Base-by-base conservation (phyloP, 2,888 invertebrate genomes). In the Matsumyia berberina region DNA sequence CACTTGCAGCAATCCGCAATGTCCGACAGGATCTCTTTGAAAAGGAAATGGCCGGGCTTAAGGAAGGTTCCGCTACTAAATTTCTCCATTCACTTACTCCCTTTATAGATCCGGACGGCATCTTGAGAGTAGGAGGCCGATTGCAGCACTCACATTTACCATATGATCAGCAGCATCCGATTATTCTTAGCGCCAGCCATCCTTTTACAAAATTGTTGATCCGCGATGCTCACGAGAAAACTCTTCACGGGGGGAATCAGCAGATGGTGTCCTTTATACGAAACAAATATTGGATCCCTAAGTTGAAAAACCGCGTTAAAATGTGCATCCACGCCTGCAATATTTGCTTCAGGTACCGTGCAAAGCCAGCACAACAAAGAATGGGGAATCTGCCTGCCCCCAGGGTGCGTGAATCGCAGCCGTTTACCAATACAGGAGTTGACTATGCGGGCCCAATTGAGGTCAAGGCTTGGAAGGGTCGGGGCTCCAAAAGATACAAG, bases 361-460 rank as follows among this genome's bases (percentile, higher is more conserved):
- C 31, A 12, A 31, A 62, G 12, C 5, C 46, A 0, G 29, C 8
- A 6, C 11, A 37, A 42, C 67, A 76, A 55, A 11, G 49, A 0
- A 77, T 82, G 76, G 82, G 86, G 5, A 72, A 88, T 9, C 17
- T 81, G 4, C 81, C 67, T 4, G 12, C 19, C 0, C 11, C 44
- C 29, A 24, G 74, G 12, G 46, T 86, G n/a, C 31, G 33, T 6
- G 0, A 29, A 5, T 29, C 29, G 5, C 44, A 31, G 4, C 87
- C 86, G 9, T 86, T 87, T 35, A 11, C 42, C 6, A 53, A 49
- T n/a, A 64, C 70, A 4, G 86, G 86, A 5, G 62, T 85, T 0
- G 87, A 87, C 53, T 87, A 73, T 42, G 80, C 62, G 12, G 87
- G 87, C 33, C 86, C 87, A 6, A 42, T 86, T 29, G 37, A 19